phyloP scores from a whole-genome alignment of 2,797 vertebrate species.

The Paratrypauchen microcephalus region DNA sequence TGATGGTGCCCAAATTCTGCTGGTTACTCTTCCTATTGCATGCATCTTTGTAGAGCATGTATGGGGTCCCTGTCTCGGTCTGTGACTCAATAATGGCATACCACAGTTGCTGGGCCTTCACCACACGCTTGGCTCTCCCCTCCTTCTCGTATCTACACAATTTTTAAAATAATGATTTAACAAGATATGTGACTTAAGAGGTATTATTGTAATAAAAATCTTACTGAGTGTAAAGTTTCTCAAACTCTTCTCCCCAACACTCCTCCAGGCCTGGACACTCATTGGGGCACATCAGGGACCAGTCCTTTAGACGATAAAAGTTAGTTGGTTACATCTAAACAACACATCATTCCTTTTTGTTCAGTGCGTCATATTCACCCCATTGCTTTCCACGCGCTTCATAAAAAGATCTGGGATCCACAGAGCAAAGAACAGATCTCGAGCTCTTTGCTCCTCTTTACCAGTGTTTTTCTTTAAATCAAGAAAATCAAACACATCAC shows the following conservation, averaged over 20 bases:
- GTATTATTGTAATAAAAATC: not conserved
- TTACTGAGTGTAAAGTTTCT: slow-evolving; percentile 85
- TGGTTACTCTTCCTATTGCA: slow-evolving; percentile 98
- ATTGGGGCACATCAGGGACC: slow-evolving; percentile 96
- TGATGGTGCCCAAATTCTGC: slow-evolving; percentile 97
- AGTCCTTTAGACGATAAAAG: slow-evolving; percentile 73
- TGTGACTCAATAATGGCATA: slow-evolving; percentile 95
- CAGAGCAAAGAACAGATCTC: slow-evolving; percentile 87
- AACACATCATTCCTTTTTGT: not conserved
- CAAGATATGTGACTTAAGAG: not conserved
- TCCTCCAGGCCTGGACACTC: slow-evolving; percentile 93
- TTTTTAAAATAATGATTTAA: not conserved
- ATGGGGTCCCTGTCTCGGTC: slow-evolving; percentile 95
- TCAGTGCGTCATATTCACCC: not conserved
- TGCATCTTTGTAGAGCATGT: slow-evolving; percentile 98
- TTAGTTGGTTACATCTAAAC: not conserved
- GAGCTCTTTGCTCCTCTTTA: slow-evolving; percentile 88
- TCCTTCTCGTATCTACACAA: slow-evolving; percentile 82
- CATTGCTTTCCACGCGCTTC: slow-evolving; percentile 92
- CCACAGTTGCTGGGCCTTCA: slow-evolving; percentile 97
- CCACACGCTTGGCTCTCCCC: slow-evolving; percentile 84
- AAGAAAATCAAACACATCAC: slow-evolving; percentile 94
- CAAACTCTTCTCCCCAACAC: slow-evolving; percentile 97
- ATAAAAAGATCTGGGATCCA: slow-evolving; percentile 99
- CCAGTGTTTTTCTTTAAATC: slow-evolving; percentile 98